A percentile compares a stretch with the other conserved stretches of the same genome.
Evolutionary conservation across 2,888 invertebrate species (phyloP).

Genomic region (Andrena marginata): DNA sequence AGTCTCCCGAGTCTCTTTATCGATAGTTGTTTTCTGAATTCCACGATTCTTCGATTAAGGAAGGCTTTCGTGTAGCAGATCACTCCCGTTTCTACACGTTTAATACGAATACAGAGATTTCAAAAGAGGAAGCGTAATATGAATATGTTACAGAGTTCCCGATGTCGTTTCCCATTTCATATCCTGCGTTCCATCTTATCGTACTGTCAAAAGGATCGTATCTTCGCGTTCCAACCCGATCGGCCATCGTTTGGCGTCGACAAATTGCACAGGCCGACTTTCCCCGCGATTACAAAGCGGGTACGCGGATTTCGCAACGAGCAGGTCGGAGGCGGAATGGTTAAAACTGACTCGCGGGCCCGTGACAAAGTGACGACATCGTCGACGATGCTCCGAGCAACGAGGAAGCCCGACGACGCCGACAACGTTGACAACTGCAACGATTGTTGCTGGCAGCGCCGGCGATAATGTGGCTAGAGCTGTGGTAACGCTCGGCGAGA

Average conservation of each 20-base stretch:
- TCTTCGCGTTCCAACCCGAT: too few species aligned
- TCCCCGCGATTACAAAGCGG: conserved; percentile 30
- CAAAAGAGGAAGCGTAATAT: too few species aligned
- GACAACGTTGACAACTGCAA: conserved; percentile 29
- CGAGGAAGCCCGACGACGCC: conserved; percentile 19
- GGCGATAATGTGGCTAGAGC: conserved; percentile 50
- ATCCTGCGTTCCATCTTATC: too few species aligned
- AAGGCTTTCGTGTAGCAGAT: background rate
- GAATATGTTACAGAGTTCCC: too few species aligned
- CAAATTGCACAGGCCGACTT: conserved; percentile 15
- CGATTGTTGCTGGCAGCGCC: conserved; percentile 39
- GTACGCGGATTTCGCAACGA: conserved; percentile 30
- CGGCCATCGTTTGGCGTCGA: background rate
- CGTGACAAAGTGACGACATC: conserved; percentile 37
- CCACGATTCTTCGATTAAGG: background rate
- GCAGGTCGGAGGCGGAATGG: conserved; percentile 15
- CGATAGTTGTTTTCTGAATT: background rate
- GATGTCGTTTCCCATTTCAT: too few species aligned
- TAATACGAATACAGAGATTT: too few species aligned
- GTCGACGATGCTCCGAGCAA: conserved; percentile 8
- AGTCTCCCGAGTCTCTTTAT: conserved; percentile 9
- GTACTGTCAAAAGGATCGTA: too few species aligned
- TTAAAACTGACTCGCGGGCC: conserved; percentile 24
- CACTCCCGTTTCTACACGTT: too few species aligned
- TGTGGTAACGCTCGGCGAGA: conserved; percentile 51